Evolutionary conservation across 2,113 vertebrate genomes (phyloP).

Genomic region (Hiodon alosoides): DNA sequence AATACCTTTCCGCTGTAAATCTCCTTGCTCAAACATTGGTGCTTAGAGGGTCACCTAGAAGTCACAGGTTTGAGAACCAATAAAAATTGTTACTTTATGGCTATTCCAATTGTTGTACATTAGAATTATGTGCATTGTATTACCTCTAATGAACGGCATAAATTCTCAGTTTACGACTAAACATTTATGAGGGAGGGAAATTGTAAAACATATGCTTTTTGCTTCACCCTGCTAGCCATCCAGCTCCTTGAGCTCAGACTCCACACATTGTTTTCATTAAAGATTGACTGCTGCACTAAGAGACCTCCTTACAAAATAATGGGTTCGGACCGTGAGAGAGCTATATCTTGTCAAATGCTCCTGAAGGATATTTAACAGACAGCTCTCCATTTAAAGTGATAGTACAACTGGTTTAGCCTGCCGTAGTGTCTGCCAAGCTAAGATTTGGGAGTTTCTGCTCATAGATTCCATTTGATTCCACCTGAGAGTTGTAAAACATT

Average conservation of each 20-base stretch:
- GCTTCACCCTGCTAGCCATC: constrained; percentile 63
- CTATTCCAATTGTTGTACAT: constrained; percentile 71
- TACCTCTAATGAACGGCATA: constrained; percentile 72
- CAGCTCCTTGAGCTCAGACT: constrained; percentile 57
- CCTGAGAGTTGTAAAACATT: too few relatives aligned
- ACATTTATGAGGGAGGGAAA: constrained; percentile 61
- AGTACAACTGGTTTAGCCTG: background rate
- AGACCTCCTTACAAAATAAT: constrained; percentile 49
- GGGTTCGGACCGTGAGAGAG: constrained; percentile 48
- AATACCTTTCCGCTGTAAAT: constrained; percentile 58
- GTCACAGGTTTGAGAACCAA: constrained; percentile 68
- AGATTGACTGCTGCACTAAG: constrained; percentile 48
- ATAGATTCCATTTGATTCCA: too few relatives aligned
- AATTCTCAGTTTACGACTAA: constrained; percentile 69
- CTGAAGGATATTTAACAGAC: constrained; percentile 61
- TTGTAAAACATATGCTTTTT: constrained; percentile 72
- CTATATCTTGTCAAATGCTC: constrained; percentile 41
- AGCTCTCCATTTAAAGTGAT: constrained; percentile 17
- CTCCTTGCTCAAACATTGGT: constrained; percentile 52
- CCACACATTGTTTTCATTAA: constrained; percentile 67
- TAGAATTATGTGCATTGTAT: constrained; percentile 76
- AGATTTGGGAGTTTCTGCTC: too few relatives aligned
- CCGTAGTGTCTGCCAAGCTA: too few relatives aligned
- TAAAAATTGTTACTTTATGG: constrained; percentile 69
- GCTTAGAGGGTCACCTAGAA: constrained; percentile 62